A percentile compares a stretch with the other conserved stretches of the same genome.
These are phyloP conservation scores for Cyprinodon diabolis DNA, from an alignment of 2,797 vertebrate species.

Conservation along the genomic window DNA sequence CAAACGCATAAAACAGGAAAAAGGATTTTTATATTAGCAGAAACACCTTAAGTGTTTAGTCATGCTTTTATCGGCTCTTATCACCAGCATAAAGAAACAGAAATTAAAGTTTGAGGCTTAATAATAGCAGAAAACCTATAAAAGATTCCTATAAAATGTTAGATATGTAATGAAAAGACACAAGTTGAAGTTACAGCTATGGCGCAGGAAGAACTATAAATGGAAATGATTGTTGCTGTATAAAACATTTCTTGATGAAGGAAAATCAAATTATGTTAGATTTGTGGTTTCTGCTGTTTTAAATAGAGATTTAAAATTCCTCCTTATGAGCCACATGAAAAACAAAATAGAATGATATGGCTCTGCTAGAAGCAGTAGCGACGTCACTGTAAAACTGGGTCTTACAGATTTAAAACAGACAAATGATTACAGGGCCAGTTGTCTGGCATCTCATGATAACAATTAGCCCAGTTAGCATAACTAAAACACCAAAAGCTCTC, in stretches of 20 bases:
- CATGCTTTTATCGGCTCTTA: background rate
- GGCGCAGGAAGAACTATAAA: background rate
- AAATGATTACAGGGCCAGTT: too few relatives aligned
- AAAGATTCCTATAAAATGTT: background rate
- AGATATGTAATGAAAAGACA: background rate
- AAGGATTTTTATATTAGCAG: background rate
- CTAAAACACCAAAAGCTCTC: too few relatives aligned
- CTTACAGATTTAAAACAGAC: too few relatives aligned
- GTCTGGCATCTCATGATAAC: too few relatives aligned
- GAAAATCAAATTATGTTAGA: background rate
- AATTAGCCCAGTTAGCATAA: too few relatives aligned
- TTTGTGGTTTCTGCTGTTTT: background rate
- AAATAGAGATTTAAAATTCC: background rate
- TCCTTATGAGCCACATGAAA: background rate
- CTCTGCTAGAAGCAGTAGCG: background rate
- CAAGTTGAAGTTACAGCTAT: background rate
- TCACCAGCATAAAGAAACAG: background rate
- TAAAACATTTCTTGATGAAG: too few relatives aligned
- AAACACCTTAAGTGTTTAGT: background rate
- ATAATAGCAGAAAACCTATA: background rate
- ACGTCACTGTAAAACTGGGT: background rate
- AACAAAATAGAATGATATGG: background rate
- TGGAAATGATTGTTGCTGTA: background rate
- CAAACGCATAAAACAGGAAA: background rate
- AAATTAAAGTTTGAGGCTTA: background rate